These are phyloP conservation scores for Cryptus armator DNA, from an alignment of 2,888 invertebrate genomes.

Conservation along the genomic window DNA sequence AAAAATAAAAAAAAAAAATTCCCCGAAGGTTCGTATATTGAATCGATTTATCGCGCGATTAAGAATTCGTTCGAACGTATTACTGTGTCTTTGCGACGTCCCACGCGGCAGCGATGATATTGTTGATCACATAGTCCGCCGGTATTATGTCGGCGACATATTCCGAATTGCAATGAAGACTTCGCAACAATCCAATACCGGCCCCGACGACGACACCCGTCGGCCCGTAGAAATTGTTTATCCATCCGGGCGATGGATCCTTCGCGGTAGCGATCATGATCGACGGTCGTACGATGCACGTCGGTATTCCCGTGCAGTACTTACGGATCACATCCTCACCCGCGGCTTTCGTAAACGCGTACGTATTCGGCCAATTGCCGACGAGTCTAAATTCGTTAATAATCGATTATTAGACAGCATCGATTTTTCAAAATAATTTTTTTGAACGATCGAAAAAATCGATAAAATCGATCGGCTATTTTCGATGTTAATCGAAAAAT, in stretches of 20 bases:
- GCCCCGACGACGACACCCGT: slow-evolving; percentile 87
- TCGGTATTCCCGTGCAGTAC: slow-evolving; percentile 87
- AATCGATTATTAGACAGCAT: not conserved
- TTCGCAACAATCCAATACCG: slow-evolving; percentile 88
- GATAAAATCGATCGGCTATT: too few species aligned
- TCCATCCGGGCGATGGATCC: slow-evolving; percentile 88
- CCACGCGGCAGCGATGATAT: slow-evolving; percentile 88
- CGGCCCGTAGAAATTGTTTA: slow-evolving; percentile 90
- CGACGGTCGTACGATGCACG: slow-evolving; percentile 90
- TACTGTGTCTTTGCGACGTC: slow-evolving; percentile 80
- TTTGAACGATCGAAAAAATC: too few species aligned
- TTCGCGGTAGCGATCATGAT: slow-evolving; percentile 85
- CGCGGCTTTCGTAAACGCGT: slow-evolving; percentile 90
- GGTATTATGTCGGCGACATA: slow-evolving; percentile 89
- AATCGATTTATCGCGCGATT: not conserved
- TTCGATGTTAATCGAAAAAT: too few species aligned
- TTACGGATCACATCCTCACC: slow-evolving; percentile 88
- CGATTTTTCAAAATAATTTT: not conserved
- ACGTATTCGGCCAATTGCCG: slow-evolving; percentile 89
- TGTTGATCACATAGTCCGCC: slow-evolving; percentile 89
- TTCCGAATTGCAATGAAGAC: slow-evolving; percentile 86
- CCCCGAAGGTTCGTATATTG: not conserved
- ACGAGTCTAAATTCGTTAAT: slow-evolving; percentile 83
- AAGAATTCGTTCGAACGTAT: not conserved
- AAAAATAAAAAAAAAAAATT: not conserved